phyloP scores from a whole-genome alignment of 2,797 vertebrate genomes.

The Monodelphis domestica region DNA sequence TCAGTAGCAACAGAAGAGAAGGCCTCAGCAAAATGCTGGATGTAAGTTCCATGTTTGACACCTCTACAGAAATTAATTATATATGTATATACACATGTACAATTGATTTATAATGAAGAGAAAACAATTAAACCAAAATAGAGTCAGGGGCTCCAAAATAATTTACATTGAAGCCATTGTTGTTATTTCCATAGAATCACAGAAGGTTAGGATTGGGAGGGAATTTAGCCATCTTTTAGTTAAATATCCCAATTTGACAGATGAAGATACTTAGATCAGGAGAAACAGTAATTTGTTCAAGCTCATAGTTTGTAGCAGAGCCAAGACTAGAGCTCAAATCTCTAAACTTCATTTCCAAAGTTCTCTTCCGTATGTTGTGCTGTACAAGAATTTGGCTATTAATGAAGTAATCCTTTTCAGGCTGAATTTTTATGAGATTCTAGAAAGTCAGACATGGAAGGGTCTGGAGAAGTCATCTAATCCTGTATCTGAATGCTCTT shows the following conservation, averaged over 20 bases:
- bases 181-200: neutral
- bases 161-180: neutral
- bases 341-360: neutral
- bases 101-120: too few relatives aligned
- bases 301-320: neutral
- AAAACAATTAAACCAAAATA: neutral
- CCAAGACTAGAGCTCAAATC: neutral
- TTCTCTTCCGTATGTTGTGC: neutral
- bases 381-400: neutral
- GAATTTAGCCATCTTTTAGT: neutral
- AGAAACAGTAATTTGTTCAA: neutral
- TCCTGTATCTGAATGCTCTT: neutral
- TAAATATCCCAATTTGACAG: neutral
- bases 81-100: too few relatives aligned
- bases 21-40: neutral
- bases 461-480: neutral
- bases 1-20: neutral
- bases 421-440: neutral
- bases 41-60: neutral
- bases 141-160: neutral
- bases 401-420: neutral
- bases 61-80: neutral
- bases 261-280: neutral
- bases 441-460: neutral
- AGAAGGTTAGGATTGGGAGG: neutral